These are phyloP conservation scores for Apodemus speciosus DNA, from an alignment of 2,113 vertebrate species.

Conservation along the genomic window DNA sequence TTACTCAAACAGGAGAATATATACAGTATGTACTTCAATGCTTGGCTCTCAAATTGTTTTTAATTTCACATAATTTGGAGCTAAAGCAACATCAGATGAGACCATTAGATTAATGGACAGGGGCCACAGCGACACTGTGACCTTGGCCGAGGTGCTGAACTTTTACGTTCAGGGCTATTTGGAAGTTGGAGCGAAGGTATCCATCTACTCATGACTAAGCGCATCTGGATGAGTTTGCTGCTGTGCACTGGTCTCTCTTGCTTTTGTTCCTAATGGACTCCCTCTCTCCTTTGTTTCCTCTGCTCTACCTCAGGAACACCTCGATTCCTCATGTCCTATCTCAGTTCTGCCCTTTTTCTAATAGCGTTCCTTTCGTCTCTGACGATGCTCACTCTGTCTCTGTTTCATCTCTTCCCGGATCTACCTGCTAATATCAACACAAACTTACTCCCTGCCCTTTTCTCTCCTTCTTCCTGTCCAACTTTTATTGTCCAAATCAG, in stretches of 20 bases:
- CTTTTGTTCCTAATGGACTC: background rate
- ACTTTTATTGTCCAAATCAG: background rate
- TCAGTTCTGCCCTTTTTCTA: constrained; percentile 1
- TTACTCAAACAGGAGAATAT: constrained; percentile 28
- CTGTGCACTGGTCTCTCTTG: background rate
- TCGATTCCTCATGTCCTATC: background rate
- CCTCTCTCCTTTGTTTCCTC: background rate
- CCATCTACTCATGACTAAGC: background rate
- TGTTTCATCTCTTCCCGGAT: background rate
- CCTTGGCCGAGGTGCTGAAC: constrained; percentile 27
- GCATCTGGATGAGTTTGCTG: background rate
- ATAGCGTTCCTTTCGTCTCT: background rate
- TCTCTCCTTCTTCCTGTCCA: background rate
- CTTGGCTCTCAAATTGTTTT: constrained; percentile 14
- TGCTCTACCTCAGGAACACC: background rate
- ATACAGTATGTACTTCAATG: background rate
- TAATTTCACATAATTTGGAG: constrained; percentile 44
- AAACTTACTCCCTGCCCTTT: background rate
- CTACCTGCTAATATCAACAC: background rate
- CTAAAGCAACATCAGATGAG: background rate
- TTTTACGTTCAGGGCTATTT: background rate
- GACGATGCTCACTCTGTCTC: background rate
- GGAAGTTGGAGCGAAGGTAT: background rate
- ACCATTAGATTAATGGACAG: constrained; percentile 29
- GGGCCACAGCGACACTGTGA: background rate